phyloP scores from a whole-genome alignment of 1,140 invertebrate genomes.

The Chironomus striatipennis region DNA sequence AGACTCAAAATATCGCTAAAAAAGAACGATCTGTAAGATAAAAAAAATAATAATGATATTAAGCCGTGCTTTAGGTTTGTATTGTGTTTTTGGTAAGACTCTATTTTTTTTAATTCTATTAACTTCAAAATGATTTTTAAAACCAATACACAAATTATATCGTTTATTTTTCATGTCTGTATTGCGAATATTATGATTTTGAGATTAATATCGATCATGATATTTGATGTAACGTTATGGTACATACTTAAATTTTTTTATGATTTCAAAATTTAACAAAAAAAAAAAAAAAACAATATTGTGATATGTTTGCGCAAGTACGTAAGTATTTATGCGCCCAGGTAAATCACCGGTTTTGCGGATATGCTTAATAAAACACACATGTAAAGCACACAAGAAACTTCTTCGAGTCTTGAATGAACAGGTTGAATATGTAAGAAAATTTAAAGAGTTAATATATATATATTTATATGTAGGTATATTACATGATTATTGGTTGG shows the following conservation, averaged over 20 bases:
- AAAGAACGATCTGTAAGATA: no score
- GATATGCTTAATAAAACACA: no score
- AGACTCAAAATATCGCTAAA: background rate
- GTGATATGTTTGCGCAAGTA: conserved; percentile 40
- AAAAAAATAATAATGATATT: no score
- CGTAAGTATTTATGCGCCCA: conserved; percentile 58
- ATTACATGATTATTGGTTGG: background rate
- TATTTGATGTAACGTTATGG: no score
- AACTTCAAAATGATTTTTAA: background rate
- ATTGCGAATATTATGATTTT: no score
- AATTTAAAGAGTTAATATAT: background rate
- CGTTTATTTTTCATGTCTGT: no score
- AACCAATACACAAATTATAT: background rate
- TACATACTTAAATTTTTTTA: background rate
- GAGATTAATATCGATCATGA: no score
- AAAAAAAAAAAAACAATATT: background rate
- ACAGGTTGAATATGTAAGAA: background rate
- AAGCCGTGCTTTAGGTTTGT: conserved; percentile 19
- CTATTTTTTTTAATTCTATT: background rate
- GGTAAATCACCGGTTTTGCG: conserved; percentile 43
- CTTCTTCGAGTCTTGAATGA: background rate
- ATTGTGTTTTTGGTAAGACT: conserved; percentile 23
- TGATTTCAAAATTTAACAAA: conserved; percentile 24
- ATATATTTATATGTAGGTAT: background rate
- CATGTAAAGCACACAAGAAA: background rate